Conservation (phyloP, 1,140 invertebrate genomes). For the Apocrypta bakeri region DNA sequence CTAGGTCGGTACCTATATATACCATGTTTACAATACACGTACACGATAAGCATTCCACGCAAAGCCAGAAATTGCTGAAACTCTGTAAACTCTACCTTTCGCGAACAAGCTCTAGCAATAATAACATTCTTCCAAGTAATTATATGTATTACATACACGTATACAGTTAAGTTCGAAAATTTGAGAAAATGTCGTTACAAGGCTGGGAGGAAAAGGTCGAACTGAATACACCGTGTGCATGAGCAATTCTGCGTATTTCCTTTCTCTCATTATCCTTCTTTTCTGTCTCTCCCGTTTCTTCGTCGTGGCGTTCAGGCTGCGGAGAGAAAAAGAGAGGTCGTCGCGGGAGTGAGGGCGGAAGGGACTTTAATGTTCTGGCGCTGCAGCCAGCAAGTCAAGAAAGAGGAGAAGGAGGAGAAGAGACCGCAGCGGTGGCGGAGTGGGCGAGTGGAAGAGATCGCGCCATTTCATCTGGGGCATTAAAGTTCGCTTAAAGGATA, state of each 20-base stretch:
- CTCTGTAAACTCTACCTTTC: background rate
- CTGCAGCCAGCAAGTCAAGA: background rate
- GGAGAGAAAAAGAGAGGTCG: background rate
- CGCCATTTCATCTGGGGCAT: conserved; percentile 44
- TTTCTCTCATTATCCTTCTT: background rate
- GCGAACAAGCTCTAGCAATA: background rate
- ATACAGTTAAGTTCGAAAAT: background rate
- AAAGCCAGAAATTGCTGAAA: background rate
- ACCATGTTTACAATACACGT: background rate
- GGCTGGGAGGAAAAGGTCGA: background rate
- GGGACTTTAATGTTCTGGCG: conserved; percentile 26
- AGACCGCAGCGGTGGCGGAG: background rate
- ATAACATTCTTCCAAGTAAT: no score
- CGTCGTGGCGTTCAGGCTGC: background rate
- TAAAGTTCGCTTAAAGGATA: conserved; percentile 46
- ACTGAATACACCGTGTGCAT: no score
- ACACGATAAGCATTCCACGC: background rate
- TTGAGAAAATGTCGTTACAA: background rate
- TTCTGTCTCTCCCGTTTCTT: background rate
- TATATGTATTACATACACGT: no score
- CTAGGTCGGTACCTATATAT: background rate
- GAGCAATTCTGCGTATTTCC: background rate
- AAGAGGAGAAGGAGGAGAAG: background rate
- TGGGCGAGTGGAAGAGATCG: conserved; percentile 32
- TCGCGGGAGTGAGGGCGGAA: background rate